Evolutionary conservation across 1,140 invertebrate species (phyloP).

Genomic region (Bombus polaris): DNA sequence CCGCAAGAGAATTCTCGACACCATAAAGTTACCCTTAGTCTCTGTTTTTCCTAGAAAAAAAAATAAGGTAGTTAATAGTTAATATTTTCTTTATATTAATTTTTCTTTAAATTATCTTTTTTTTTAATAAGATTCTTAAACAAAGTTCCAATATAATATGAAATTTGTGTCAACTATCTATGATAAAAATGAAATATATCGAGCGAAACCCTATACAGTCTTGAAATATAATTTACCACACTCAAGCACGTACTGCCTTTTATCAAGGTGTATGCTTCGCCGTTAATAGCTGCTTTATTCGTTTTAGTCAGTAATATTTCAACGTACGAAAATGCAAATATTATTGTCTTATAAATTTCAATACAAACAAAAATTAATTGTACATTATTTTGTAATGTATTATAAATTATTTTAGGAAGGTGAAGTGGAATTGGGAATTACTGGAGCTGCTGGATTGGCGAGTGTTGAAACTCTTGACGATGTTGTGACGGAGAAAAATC

Average conservation of each 20-base stretch:
- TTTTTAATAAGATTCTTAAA: neutral
- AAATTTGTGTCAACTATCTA: no score
- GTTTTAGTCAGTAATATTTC: no score
- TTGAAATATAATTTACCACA: conserved; percentile 36
- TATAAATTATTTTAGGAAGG: conserved; percentile 68
- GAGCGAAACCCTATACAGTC: conserved; percentile 38
- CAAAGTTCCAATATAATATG: neutral
- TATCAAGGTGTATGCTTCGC: conserved; percentile 45
- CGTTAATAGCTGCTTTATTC: neutral
- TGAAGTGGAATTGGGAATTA: conserved; percentile 82
- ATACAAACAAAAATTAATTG: neutral
- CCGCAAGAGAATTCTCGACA: conserved; percentile 83
- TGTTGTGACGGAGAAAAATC: conserved; percentile 85
- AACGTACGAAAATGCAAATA: neutral
- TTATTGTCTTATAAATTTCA: neutral
- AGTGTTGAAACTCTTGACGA: conserved; percentile 90
- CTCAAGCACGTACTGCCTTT: conserved; percentile 59
- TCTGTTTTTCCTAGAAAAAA: conserved; percentile 85
- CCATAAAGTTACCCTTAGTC: conserved; percentile 86
- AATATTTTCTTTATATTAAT: neutral
- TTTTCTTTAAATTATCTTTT: neutral
- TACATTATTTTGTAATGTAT: neutral
- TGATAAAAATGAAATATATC: neutral
- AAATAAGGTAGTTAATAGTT: conserved; percentile 71
- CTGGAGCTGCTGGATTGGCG: conserved; percentile 85